Conservation (phyloP, 2,888 invertebrate species). For the Mesorhabditis spiculigera region DNA sequence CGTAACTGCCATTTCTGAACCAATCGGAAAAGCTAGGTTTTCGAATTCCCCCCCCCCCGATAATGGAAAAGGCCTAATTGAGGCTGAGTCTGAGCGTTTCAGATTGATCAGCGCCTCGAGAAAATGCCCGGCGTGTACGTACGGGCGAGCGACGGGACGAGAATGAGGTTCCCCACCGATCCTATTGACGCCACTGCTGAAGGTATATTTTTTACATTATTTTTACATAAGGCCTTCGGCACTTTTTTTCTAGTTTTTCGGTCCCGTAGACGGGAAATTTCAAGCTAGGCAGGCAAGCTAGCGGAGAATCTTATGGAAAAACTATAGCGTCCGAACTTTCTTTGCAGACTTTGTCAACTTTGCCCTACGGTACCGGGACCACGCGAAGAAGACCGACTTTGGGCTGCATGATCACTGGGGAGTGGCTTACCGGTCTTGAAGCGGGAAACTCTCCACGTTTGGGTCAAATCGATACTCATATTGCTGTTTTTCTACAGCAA, state of each 20-base stretch:
- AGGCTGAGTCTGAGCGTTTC: background rate
- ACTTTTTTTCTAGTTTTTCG: background rate
- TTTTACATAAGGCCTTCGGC: background rate
- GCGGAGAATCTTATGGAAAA: no score
- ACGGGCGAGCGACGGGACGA: background rate
- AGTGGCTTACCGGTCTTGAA: background rate
- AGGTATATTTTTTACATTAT: slow-evolving; percentile 3
- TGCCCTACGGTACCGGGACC: background rate
- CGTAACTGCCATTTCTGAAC: no score
- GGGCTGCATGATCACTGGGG: slow-evolving; percentile 5
- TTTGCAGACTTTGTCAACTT: background rate
- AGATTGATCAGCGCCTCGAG: slow-evolving; percentile 4
- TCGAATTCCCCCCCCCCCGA: no score
- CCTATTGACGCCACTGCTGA: background rate
- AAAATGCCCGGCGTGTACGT: background rate
- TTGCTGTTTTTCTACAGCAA: no score
- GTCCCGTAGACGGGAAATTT: no score
- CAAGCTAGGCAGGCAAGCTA: no score
- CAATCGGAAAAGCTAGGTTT: no score
- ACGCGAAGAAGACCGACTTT: slow-evolving; percentile 6
- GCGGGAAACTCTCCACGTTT: no score
- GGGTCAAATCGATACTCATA: no score
- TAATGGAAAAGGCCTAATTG: no score
- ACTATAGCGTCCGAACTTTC: no score
- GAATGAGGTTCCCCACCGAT: background rate